These are phyloP conservation scores for Sinocyclocheilus anshuiensis DNA, from an alignment of 2,113 vertebrate genomes.

Conservation along the genomic window DNA sequence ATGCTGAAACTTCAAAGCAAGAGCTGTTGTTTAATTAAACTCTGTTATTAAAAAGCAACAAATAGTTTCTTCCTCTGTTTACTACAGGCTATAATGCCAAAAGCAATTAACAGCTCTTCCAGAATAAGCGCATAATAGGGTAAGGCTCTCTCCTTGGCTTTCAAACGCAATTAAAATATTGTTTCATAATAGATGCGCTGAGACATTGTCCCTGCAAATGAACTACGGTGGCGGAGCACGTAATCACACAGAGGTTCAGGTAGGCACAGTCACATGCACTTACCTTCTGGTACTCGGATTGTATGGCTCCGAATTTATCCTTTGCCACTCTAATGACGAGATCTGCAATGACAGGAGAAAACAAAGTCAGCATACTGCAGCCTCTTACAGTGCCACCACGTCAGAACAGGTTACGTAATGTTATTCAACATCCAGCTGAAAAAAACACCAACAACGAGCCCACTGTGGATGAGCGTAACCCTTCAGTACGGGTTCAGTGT, in stretches of 20 bases:
- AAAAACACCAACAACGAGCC: conserved; percentile 21
- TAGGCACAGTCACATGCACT: conserved; percentile 53
- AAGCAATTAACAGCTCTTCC: conserved; percentile 50
- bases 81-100: conserved; percentile 35
- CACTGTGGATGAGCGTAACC: not conserved
- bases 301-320: conserved; percentile 79
- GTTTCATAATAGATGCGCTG: conserved; percentile 20
- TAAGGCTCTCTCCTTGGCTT: conserved; percentile 25
- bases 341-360: conserved; percentile 78
- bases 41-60: conserved; percentile 35
- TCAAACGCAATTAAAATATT: conserved; percentile 50
- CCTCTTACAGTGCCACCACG: not conserved
- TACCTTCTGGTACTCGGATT: conserved; percentile 89
- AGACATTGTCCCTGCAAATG: not conserved
- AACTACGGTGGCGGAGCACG: not conserved
- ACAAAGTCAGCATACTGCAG: conserved; percentile 54
- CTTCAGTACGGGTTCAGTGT: not conserved
- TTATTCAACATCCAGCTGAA: not conserved
- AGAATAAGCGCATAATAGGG: conserved; percentile 26
- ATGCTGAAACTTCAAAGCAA: conserved; percentile 24
- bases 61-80: conserved; percentile 37
- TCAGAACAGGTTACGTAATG: conserved; percentile 38
- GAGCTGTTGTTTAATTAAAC: conserved; percentile 47
- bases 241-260: conserved; percentile 5
- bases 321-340: conserved; percentile 82